Evolutionary conservation across 2,113 vertebrate species (phyloP), one percentile per base, ranked within the genome.

Genomic region (Cheilinus undulatus): DNA sequence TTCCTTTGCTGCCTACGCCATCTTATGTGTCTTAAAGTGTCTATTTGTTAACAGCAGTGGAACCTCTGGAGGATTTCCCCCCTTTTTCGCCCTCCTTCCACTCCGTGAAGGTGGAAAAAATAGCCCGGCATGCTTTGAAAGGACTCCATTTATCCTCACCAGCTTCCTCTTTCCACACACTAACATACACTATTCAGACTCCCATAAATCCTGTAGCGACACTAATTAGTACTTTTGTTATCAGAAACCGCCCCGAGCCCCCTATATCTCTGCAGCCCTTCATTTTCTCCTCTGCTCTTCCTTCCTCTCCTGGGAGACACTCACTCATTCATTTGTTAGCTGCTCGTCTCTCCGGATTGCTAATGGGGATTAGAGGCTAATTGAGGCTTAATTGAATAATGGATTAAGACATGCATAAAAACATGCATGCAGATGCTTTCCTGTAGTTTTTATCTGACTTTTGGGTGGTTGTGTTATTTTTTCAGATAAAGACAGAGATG

Each of bases 301-400:
- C 78, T 52, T 79, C 76, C 78, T 79, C 86, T 82, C 67, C 8
- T 4, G 50, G 82, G 90, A 86, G 58, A 73, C 56, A 5, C 67
- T 68, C 59, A 52, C 79, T 86, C 69, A 48, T 74, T 77, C 81
- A 76, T 74, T 78, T 43, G 57, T 69, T 70, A 60, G 34, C 45
- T 24, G 23, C 64, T 62, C 30, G 0, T 66, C 77, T 76, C 85
- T 63, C 69, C 4, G 65, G 73, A 24, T 69, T 66, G 42, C 23
- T 88, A 83, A 90, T 77, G 77, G 74, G 84, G 79, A 88, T 88
- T 83, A 87, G 73, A 77, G 76, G 82, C 73, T 88, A 89, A 91
- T 89, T 88, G 82, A 67, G 60, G 59, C 49, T 76, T 86, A 80
- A 86, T 85, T 87, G 84, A 91, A 90, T 91, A 76, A 87, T 60